phyloP scores from a whole-genome alignment of 2,113 vertebrate genomes.

The Toxotes chatareus region DNA sequence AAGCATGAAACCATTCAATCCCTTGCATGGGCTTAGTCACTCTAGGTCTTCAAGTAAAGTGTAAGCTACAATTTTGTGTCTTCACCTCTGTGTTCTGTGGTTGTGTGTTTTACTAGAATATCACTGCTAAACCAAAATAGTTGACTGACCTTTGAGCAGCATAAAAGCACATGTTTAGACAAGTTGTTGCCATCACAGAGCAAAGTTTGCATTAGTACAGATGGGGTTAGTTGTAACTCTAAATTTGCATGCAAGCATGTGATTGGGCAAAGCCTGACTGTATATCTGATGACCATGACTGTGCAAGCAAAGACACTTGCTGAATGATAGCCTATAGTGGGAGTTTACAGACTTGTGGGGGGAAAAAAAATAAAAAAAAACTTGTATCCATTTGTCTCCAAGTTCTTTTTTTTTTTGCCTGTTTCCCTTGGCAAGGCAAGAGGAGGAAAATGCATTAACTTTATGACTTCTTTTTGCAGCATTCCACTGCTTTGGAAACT shows the following conservation, averaged over 20 bases:
- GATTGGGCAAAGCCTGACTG: background rate
- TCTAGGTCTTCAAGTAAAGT: conserved; percentile 15
- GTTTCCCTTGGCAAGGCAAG: background rate
- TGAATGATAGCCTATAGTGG: background rate
- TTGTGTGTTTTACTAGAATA: conserved; percentile 30
- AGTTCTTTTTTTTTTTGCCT: background rate
- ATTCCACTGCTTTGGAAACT: background rate
- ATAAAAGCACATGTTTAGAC: conserved; percentile 4
- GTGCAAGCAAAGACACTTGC: background rate
- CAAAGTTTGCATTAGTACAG: background rate
- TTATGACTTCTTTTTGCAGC: background rate
- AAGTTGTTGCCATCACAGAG: background rate
- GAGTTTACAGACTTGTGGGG: background rate
- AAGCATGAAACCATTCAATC: conserved; percentile 9
- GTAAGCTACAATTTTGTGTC: conserved; percentile 40
- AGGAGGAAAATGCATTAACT: background rate
- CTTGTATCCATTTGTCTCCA: background rate
- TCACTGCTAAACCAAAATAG: conserved; percentile 4
- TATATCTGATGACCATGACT: background rate
- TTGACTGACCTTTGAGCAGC: conserved; percentile 11
- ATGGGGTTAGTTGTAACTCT: background rate
- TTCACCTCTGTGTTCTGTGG: conserved; percentile 31
- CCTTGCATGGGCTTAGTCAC: background rate
- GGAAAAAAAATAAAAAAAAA: background rate
- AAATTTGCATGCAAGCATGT: background rate